Percentiles rank a stretch among this genome's conserved stretches.
These are phyloP conservation scores for Astyanax mexicanus DNA, from an alignment of 2,797 vertebrate species.

Conservation along the genomic window DNA sequence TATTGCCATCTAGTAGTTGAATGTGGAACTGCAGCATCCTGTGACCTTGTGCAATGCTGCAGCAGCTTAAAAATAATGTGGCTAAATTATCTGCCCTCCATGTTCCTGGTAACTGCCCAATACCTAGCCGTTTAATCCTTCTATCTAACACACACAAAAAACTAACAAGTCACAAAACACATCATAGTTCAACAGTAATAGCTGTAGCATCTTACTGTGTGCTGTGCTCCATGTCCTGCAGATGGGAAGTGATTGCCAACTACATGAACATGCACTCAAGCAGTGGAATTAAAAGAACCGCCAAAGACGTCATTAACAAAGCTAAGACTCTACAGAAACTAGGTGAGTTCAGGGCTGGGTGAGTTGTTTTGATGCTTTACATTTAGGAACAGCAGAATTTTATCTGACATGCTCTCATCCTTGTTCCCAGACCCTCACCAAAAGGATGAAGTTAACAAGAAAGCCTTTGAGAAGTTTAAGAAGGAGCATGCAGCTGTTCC, in stretches of 20 bases:
- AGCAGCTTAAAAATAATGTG: too few species aligned
- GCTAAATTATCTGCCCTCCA: too few species aligned
- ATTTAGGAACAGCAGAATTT: too few species aligned
- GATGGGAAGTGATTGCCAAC: slow-evolving; percentile 99
- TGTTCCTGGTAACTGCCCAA: too few species aligned
- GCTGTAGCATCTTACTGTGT: not conserved
- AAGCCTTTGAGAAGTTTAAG: slow-evolving; percentile 98
- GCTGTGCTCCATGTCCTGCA: slow-evolving; percentile 61
- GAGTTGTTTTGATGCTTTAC: not conserved
- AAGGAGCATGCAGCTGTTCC: slow-evolving; percentile 90
- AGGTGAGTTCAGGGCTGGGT: slow-evolving; percentile 74
- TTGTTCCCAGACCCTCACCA: slow-evolving; percentile 88
- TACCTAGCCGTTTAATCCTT: too few species aligned
- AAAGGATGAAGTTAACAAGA: slow-evolving; percentile 97
- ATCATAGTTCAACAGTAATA: too few species aligned
- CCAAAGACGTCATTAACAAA: slow-evolving; percentile 98
- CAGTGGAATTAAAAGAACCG: slow-evolving; percentile 89
- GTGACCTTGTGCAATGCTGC: too few species aligned
- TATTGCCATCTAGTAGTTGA: too few species aligned
- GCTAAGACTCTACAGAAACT: slow-evolving; percentile 97
- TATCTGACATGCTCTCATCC: not conserved
- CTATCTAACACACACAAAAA: too few species aligned
- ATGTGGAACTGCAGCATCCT: too few species aligned
- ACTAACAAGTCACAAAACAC: too few species aligned
- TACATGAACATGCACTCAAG: slow-evolving; percentile 97